Evolutionary conservation across 2,888 invertebrate species (phyloP), one percentile per base, ranked within the genome.

Genomic region (Seira sanloemensis): DNA sequence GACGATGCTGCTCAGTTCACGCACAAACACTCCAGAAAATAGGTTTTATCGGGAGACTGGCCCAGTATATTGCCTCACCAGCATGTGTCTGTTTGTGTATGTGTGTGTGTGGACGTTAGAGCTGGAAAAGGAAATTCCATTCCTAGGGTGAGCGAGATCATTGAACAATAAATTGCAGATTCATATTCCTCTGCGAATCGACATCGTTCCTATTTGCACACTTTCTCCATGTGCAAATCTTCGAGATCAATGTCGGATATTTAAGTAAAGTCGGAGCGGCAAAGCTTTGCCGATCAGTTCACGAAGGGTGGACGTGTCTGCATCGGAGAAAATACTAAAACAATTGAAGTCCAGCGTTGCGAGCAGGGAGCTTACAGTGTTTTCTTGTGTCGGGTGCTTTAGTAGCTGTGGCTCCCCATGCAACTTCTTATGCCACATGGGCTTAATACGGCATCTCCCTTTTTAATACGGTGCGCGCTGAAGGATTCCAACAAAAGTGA

Each of bases 161-260:
- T 50, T 50, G 50, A 50, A 50, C 50, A 18, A 50, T 50, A 50
- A 50, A 50, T 18, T 50, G 50, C 16, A 50, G 26, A 25, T 68
- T 24, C 68, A 12, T 21, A 18, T 62, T 18, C 19, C 73, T 25
- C 50, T 75, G 78, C 78, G n/a, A 50, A 50, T 50, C 50, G n/a
- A 18, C 50, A 50, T 50, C 16, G 16, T 50, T 50, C 16, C 50
- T 50, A 85, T 80, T n/a, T 86, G 82, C 73, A 65, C 83, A 85
- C 84, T 81, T 85, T 86, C 86, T 86, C 81, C 86, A 87, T 87
- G 89, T 88, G 88, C 84, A 87, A 87, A 86, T 89, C 87, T 87
- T 79, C n/a, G 77, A 87, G 87, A 89, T 89, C 87, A 88, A 89
- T 88, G 88, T 88, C 86, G 81, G 85, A 88, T 86, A 66, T n/a